Evolutionary conservation across 2,113 vertebrate species (phyloP), one percentile per base, ranked within the genome.

Genomic region (Toxotes jaculatrix): DNA sequence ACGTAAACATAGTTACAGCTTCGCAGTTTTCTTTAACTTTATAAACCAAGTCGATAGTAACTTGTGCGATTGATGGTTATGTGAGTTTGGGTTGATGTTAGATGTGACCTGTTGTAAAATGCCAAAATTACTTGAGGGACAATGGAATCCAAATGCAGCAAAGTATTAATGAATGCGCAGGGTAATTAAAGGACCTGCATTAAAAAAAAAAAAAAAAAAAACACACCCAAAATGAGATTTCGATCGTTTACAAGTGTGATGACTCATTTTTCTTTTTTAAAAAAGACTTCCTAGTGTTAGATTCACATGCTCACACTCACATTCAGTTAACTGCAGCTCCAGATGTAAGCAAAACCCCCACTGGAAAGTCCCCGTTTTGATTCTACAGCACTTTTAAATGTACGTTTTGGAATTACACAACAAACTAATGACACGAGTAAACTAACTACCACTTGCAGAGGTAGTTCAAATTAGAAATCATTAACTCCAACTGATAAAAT

Each of bases 321-420:
- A 49, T 2, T 1, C 70, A 47, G 87, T 75, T 77, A 11, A 10
- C 49, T 87, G 86, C 47, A 62, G 13, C n/a, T 49, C 0, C 0
- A 82, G 86, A 89, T 83, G 84, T n/a, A 34, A 31, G 16, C 56
- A 1, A 7, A 71, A 34, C 13, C 12, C 49, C 19, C 23, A 27
- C 14, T 74, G 88, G 86, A 89, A 93, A 91, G 65, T 83, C 77
- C 86, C 87, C 21, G 40, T 31, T 62, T 36, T 40, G 42, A 27
- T n/a, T 21, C 0, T 56, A 51, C 42, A 63, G 61, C 4, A 13
- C 27, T 27, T 27, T 43, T 12, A 5, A 23, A 12, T 0, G 31
- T 31, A 3, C 12, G 23, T 43, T 49, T 32, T 49, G 53, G 7
- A 10, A 70, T 64, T 8, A 66, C 4, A 32, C 7, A 1, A 3